Percentiles rank a stretch among this genome's conserved stretches.
phyloP scores from a whole-genome alignment of 2,888 invertebrate species.

The Agrotis clavis region DNA sequence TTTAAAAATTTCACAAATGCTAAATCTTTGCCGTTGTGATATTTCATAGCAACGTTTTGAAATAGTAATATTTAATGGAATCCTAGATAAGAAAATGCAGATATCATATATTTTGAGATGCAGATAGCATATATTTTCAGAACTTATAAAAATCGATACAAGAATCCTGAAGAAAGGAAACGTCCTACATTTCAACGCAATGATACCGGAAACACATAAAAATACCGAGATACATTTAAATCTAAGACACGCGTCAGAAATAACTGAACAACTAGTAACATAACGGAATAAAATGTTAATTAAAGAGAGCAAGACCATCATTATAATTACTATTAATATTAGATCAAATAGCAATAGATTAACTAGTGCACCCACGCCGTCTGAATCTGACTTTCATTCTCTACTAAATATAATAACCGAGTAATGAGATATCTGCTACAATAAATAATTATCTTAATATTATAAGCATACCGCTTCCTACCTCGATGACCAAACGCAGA shows the following conservation, averaged over 20 bases:
- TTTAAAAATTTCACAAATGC: no score
- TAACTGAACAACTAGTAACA: not conserved
- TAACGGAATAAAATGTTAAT: conserved; percentile 17
- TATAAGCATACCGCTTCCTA: conserved; percentile 61
- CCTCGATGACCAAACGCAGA: conserved; percentile 65
- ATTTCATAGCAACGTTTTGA: no score
- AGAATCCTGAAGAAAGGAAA: conserved; percentile 17
- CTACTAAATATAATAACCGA: conserved; percentile 34
- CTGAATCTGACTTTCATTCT: conserved; percentile 53
- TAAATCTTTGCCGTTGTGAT: no score
- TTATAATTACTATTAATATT: conserved; percentile 37
- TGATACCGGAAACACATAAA: conserved; percentile 3
- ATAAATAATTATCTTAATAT: conserved; percentile 43
- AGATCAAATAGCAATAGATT: conserved; percentile 25
- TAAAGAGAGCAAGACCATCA: conserved; percentile 23
- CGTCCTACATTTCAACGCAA: conserved; percentile 10
- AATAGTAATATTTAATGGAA: no score
- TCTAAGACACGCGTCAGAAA: conserved; percentile 12
- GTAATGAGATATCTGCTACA: conserved; percentile 45
- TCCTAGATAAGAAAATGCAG: no score
- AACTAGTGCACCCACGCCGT: conserved; percentile 46
- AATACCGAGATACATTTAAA: conserved; percentile 21
- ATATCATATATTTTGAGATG: no score
- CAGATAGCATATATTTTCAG: not conserved
- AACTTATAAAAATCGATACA: not conserved